Base-by-base conservation (phyloP, 2,888 invertebrate species). In the Oligia strigilis region DNA sequence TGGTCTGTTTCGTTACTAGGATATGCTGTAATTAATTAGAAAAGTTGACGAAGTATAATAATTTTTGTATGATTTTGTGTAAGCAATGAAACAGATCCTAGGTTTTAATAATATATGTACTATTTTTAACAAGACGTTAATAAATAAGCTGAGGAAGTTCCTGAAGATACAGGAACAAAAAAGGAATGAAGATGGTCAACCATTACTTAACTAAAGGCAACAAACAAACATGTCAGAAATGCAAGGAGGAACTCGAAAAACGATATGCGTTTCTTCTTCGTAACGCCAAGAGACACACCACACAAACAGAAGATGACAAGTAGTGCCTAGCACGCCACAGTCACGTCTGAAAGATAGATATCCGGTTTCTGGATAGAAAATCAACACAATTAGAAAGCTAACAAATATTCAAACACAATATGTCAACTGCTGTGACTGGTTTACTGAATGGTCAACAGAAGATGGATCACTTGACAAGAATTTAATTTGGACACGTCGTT, bases 1-100 rank as follows among this genome's bases (percentile, higher is more conserved):
- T 55, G 82, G 80, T 88, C 89, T 88, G 82, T 89, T 89, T 80
- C 72, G 73, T 85, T 89, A 85, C 89, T 83, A 75, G 87, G 84
- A 76, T 83, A 80, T 60, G 89, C 70, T 85, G 80, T 88, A 87
- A 88, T 83, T 88, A 83, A 83, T 85, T 87, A 60, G 72, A 78
- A 55, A n/a, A 55, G 19, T 29, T 40, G 72, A 77, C 13, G 65
- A 80, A 72, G 69, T 71, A 67, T 80, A 67, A 71, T 46, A 11
- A 46, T 77, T 78, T 86, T 81, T 85, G 55, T 78, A 78, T 88
- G 43, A 75, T 79, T 87, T 87, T 75, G 58, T 77, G 87, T 49
- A 67, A 83, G 89, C 74, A 84, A 85, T 82, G 76, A 78, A 86
- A 86, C 83, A 86, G 86, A 89, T 76, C 78, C n/a, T 80, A 81